Base-by-base conservation (phyloP, 2,888 invertebrate species). In the Erebia epiphron region DNA sequence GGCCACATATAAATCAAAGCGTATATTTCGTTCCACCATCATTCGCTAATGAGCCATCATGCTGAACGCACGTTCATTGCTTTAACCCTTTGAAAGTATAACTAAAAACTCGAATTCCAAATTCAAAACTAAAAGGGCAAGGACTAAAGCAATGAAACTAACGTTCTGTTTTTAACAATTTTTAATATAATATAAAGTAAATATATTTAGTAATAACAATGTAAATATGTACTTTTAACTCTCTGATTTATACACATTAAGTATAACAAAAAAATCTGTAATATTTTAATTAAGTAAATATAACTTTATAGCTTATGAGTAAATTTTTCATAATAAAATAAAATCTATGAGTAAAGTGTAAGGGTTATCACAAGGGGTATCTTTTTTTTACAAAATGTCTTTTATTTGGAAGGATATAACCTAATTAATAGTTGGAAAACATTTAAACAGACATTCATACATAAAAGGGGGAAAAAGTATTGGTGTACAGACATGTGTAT, bases 111-210 rank as follows among this genome's bases (percentile, higher is more conserved):
- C 68, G 73, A 71, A 67, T 49, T 75, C 65, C 50, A 71, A 73
- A 62, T 56, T 69, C 70, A 63, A 67, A 70, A 58, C 61, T 64
- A 68, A 61, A 73, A 80, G 82, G 89, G 84, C 74, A 77, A 83
- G 90, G 90, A 88, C 87, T 88, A 92, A 92, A 92, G 92, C 92
- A 92, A 92, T 92, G 92, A 92, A 92, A 92, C 92, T 77, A 89
- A 77, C 71, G 77, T 77, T 78, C 74, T 71, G 74, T 81, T 87
- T 70, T 71, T 73, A 74, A 70, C 69, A 68, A 67, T 70, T 71
- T 69, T 76, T 75, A 75, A 75, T 67, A 58, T 72, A 57, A 71
- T 62, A 57, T 64, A 69, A 69, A 69, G 46, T 18, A 46, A 46
- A 61, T 21, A 61, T 61, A 46, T 61, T 64, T 54, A 54, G 41